Evolutionary conservation across 1,140 invertebrate genomes (phyloP).

Genomic region (Monomorium pharaonis): DNA sequence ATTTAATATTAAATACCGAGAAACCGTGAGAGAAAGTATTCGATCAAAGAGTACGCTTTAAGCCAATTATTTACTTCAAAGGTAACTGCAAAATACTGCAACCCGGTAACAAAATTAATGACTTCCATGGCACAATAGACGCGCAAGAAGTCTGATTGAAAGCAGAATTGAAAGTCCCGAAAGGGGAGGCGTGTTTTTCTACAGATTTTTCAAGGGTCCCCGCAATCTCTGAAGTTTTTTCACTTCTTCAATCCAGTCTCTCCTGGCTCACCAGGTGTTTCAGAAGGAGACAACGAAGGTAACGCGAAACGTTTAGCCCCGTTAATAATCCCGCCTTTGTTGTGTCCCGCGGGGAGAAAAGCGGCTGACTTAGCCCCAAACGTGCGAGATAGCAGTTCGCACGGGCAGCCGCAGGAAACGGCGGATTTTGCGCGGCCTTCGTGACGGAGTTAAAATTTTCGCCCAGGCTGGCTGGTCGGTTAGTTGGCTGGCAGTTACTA

Average conservation of each 20-base stretch:
- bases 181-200: slow-evolving; percentile 8
- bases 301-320: neutral
- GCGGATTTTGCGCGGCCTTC: slow-evolving; percentile 22
- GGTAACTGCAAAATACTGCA: neutral
- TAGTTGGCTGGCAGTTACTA: slow-evolving; percentile 29
- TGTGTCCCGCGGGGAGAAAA: slow-evolving; percentile 18
- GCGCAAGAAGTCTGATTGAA: slow-evolving; percentile 8
- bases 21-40: neutral
- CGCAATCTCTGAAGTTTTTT: neutral
- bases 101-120: slow-evolving; percentile 39
- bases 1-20: neutral
- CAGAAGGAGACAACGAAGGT: neutral
- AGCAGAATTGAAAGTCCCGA: neutral
- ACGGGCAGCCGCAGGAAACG: neutral
- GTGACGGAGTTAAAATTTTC: slow-evolving; percentile 54
- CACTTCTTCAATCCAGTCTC: neutral
- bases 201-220: neutral
- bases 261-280: too few relatives aligned
- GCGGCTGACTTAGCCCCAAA: slow-evolving; percentile 7
- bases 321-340: slow-evolving; percentile 8
- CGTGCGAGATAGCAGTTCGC: neutral
- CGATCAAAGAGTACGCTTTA: neutral
- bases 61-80: slow-evolving; percentile 15
- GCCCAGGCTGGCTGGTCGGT: slow-evolving; percentile 43
- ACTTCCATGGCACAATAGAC: neutral